These are phyloP conservation scores for Ectropis crepuscularia DNA, from an alignment of 2,888 invertebrate species.

Conservation along the genomic window DNA sequence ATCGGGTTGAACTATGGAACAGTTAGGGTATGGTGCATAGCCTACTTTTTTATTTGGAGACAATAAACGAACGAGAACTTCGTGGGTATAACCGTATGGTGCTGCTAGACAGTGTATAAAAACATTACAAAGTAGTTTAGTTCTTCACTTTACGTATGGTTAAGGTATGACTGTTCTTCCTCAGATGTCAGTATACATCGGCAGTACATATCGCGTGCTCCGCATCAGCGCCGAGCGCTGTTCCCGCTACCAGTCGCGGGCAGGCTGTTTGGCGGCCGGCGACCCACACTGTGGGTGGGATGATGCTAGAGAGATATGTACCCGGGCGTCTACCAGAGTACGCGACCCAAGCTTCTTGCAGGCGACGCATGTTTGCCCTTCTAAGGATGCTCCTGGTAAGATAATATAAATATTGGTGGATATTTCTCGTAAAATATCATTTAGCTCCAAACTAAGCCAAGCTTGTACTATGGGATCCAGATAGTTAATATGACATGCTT, in stretches of 20 bases:
- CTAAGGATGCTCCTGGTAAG: constrained; percentile 52
- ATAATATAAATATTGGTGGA: not conserved
- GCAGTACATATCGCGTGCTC: constrained; percentile 87
- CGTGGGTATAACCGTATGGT: no score
- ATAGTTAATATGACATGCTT: no score
- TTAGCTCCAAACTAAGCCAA: no score
- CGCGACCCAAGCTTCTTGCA: constrained; percentile 93
- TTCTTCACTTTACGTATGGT: constrained; percentile 9
- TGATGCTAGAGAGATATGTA: constrained; percentile 89
- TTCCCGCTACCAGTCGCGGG: constrained; percentile 86
- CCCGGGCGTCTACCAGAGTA: constrained; percentile 81
- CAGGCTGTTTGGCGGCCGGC: constrained; percentile 91
- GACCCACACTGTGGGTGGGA: constrained; percentile 99
- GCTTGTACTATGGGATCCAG: no score
- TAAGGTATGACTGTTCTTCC: constrained; percentile 1
- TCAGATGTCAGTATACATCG: constrained; percentile 91
- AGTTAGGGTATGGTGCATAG: no score
- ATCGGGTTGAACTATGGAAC: no score
- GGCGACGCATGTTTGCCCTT: constrained; percentile 85
- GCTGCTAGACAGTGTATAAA: no score
- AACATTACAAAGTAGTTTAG: no score
- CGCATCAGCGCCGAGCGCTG: constrained; percentile 93
- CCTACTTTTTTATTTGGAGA: no score
- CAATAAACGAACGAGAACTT: no score
- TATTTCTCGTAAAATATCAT: no score